Evolutionary conservation across 2,113 vertebrate species (phyloP).

Genomic region (Laticauda laticaudata): DNA sequence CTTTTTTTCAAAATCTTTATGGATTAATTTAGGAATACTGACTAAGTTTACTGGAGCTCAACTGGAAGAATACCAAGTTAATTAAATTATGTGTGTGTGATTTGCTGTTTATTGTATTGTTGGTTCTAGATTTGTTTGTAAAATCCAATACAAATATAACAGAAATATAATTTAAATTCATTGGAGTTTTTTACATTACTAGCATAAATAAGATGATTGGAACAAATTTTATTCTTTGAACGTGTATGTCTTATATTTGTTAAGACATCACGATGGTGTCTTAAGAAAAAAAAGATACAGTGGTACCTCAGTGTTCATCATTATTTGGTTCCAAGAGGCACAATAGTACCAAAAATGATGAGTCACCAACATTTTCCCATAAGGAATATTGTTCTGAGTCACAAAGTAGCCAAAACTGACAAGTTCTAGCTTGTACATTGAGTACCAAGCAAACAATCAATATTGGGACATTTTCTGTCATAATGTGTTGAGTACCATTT

Average conservation of each 20-base stretch:
- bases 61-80: not conserved
- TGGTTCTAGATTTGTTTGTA: not conserved
- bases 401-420: not conserved
- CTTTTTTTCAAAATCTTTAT: not conserved
- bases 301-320: not conserved
- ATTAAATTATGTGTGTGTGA: not conserved
- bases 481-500: not conserved
- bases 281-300: conserved; percentile 6
- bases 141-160: not conserved
- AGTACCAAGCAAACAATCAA: not conserved
- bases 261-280: not conserved
- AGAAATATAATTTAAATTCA: not conserved
- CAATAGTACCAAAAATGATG: not conserved
- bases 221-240: not conserved
- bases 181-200: not conserved
- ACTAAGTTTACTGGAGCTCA: not conserved
- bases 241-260: not conserved
- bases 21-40: not conserved
- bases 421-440: not conserved
- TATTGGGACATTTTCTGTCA: not conserved
- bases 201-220: not conserved
- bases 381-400: not conserved
- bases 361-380: not conserved
- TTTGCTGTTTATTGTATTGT: not conserved
- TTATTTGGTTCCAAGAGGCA: not conserved